phyloP scores from a whole-genome alignment of 2,888 invertebrate genomes.

The Campopleginae sp. region DNA sequence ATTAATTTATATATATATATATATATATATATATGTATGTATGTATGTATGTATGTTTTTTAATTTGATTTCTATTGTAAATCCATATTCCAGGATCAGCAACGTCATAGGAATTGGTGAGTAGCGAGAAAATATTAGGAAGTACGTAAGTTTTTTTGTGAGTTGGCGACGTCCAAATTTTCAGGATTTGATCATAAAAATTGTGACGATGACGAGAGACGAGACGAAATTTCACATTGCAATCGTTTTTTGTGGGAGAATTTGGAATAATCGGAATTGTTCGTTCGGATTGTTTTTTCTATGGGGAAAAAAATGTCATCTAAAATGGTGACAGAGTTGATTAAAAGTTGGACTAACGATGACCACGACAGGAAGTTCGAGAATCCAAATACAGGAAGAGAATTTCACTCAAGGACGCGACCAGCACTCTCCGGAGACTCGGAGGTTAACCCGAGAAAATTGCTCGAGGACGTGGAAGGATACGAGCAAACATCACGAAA shows the following conservation, averaged over 20 bases:
- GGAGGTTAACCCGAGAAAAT: conserved; percentile 52
- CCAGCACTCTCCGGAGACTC: background rate
- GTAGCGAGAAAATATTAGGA: background rate
- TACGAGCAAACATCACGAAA: conserved; percentile 30
- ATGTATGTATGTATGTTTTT: too few relatives aligned
- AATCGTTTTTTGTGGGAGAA: background rate
- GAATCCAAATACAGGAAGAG: conserved; percentile 19
- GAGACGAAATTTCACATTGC: background rate
- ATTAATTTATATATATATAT: too few relatives aligned
- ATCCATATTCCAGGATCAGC: too few relatives aligned
- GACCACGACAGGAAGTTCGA: background rate
- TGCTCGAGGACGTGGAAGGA: conserved; percentile 57
- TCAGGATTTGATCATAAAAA: background rate
- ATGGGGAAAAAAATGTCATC: background rate
- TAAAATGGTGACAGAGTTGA: background rate
- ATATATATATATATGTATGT: too few relatives aligned
- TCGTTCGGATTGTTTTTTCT: background rate
- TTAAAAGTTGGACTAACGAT: background rate
- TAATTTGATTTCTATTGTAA: too few relatives aligned
- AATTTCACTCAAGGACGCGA: conserved; percentile 38
- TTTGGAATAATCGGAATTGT: background rate
- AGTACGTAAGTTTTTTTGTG: background rate
- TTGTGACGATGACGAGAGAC: background rate
- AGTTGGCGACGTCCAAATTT: background rate
- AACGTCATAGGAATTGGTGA: background rate